These are phyloP conservation scores for Melanotaenia trifasciata DNA, from an alignment of 2,797 vertebrate genomes.

Conservation along the genomic window DNA sequence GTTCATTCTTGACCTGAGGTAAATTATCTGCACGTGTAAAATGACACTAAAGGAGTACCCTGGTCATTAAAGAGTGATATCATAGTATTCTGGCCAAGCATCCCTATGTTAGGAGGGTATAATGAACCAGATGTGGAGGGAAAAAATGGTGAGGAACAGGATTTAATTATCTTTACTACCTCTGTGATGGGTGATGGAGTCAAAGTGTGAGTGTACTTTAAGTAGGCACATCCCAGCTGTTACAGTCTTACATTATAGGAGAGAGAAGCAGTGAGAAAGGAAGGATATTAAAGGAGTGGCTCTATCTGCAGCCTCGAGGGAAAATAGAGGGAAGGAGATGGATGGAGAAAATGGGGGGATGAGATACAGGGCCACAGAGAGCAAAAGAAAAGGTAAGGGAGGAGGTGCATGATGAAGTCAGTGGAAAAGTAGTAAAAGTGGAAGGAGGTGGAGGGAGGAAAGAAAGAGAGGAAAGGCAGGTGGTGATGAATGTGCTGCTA, in stretches of 20 bases:
- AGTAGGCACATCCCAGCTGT: conserved; percentile 46
- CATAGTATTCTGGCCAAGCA: background rate
- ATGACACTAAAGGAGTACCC: background rate
- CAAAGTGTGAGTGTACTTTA: conserved; percentile 50
- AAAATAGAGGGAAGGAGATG: conserved; percentile 37
- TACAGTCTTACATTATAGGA: conserved; percentile 56
- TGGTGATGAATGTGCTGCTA: conserved; percentile 76
- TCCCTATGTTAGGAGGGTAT: background rate
- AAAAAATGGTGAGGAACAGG: conserved; percentile 51
- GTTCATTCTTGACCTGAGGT: background rate
- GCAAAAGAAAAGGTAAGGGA: conserved; percentile 32
- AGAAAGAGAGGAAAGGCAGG: conserved; percentile 57
- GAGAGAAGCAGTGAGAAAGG: conserved; percentile 30
- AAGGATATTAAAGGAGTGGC: conserved; percentile 56
- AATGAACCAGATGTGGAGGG: conserved; percentile 27
- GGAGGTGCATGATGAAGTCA: conserved; percentile 40
- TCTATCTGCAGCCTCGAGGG: conserved; percentile 61
- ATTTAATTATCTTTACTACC: conserved; percentile 58
- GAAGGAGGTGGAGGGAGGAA: conserved; percentile 54
- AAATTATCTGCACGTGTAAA: background rate
- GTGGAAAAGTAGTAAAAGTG: conserved; percentile 28
- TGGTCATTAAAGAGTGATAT: background rate
- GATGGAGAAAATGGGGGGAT: conserved; percentile 50
- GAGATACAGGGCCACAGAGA: conserved; percentile 38
- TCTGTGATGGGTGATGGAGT: conserved; percentile 51